These are phyloP conservation scores for Sebastes minor DNA, from an alignment of 2,797 vertebrate species.

Conservation along the genomic window DNA sequence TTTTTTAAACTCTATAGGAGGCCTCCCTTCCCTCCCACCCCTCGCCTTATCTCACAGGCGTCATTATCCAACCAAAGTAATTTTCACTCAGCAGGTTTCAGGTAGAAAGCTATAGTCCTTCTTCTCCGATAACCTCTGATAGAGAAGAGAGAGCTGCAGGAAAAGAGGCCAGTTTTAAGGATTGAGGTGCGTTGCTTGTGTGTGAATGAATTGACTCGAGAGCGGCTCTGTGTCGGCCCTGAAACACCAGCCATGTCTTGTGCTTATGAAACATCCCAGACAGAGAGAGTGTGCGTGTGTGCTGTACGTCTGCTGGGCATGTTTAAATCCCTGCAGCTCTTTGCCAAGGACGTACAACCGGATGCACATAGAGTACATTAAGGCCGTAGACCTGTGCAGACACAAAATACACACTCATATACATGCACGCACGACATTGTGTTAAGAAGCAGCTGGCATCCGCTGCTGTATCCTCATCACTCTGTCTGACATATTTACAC, in stretches of 20 bases:
- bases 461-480: constrained; percentile 41
- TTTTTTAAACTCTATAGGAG: constrained; percentile 21
- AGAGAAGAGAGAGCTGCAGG: constrained; percentile 28
- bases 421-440: constrained; percentile 5
- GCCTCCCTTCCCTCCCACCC: not conserved
- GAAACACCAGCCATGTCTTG: constrained; percentile 56
- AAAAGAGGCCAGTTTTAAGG: constrained; percentile 38
- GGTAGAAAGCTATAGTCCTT: constrained; percentile 44
- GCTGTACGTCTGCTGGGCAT: not conserved
- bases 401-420: constrained; percentile 22
- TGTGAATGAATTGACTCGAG: constrained; percentile 56
- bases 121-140: constrained; percentile 58
- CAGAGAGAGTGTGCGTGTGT: not conserved
- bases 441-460: constrained; percentile 48
- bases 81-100: constrained; percentile 52
- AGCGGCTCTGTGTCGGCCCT: constrained; percentile 54
- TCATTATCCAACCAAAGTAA: constrained; percentile 64
- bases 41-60: constrained; percentile 43
- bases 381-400: constrained; percentile 24
- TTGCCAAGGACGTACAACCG: constrained; percentile 57
- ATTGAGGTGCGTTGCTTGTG: constrained; percentile 31
- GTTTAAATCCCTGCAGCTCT: constrained; percentile 50
- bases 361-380: constrained; percentile 18
- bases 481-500: constrained; percentile 62
- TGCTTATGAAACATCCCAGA: constrained; percentile 73